Conservation (phyloP, 1,140 invertebrate species). For the Callitettix versicolor region DNA sequence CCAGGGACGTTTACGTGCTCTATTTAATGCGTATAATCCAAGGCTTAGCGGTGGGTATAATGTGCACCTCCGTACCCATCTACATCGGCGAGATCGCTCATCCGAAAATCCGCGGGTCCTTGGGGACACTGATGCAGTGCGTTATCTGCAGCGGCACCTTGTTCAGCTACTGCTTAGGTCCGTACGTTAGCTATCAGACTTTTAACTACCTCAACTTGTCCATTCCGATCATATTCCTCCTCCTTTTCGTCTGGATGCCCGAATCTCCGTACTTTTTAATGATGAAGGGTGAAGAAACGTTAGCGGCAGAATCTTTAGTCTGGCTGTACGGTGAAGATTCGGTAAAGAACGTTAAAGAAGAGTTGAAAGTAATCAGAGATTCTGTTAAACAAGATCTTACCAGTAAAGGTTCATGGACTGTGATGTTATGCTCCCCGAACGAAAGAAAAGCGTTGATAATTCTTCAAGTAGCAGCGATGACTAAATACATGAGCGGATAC, state of each 20-base stretch:
- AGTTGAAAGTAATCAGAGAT: slow-evolving; percentile 17
- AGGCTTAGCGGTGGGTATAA: slow-evolving; percentile 59
- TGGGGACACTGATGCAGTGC: slow-evolving; percentile 12
- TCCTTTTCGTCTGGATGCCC: slow-evolving; percentile 32
- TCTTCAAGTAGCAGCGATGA: slow-evolving; percentile 9
- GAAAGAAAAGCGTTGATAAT: slow-evolving; percentile 17
- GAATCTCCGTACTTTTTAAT: slow-evolving; percentile 30
- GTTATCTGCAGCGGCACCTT: slow-evolving; percentile 11
- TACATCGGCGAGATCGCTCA: slow-evolving; percentile 46
- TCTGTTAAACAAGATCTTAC: slow-evolving; percentile 17
- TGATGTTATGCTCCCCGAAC: slow-evolving; percentile 12
- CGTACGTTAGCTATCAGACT: slow-evolving; percentile 22
- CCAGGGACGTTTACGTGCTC: neutral
- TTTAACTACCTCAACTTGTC: slow-evolving; percentile 10
- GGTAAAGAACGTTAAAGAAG: slow-evolving; percentile 10
- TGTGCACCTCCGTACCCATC: slow-evolving; percentile 57
- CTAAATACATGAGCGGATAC: slow-evolving; percentile 21
- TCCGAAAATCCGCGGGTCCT: slow-evolving; percentile 8
- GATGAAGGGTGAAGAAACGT: slow-evolving; percentile 10
- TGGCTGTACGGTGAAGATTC: slow-evolving; percentile 20
- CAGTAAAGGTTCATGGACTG: slow-evolving; percentile 15
- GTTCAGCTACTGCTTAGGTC: slow-evolving; percentile 31
- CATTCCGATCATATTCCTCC: slow-evolving; percentile 26
- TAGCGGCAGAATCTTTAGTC: slow-evolving; percentile 16
- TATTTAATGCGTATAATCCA: slow-evolving; percentile 18